These are phyloP conservation scores for Trichonephila clavata DNA, from an alignment of 1,140 invertebrate genomes.

Conservation along the genomic window DNA sequence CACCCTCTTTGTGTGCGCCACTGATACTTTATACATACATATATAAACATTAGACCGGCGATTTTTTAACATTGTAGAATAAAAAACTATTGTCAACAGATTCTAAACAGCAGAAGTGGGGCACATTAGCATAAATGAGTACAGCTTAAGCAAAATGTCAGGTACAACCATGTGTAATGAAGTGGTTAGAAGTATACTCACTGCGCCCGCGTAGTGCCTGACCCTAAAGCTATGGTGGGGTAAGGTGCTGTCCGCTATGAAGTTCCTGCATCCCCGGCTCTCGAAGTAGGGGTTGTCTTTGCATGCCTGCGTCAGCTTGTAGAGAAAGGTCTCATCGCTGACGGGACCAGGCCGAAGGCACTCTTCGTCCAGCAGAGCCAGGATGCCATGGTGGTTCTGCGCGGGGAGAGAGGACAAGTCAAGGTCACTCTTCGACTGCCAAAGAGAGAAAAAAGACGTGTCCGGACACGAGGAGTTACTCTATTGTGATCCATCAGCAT, in stretches of 20 bases:
- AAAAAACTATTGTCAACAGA: too few species aligned
- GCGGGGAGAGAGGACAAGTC: not conserved
- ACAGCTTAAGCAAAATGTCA: too few species aligned
- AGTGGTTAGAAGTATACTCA: constrained; percentile 78
- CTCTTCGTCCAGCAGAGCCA: constrained; percentile 88
- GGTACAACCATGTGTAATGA: too few species aligned
- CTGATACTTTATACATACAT: too few species aligned
- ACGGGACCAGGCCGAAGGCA: constrained; percentile 93
- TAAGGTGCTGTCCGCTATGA: constrained; percentile 76
- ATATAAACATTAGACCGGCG: too few species aligned
- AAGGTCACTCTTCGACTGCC: not conserved
- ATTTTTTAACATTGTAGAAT: too few species aligned
- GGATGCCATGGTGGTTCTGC: constrained; percentile 88
- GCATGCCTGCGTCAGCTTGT: constrained; percentile 85
- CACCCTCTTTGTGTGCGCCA: too few species aligned
- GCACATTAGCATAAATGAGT: too few species aligned
- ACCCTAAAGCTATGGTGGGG: constrained; percentile 82
- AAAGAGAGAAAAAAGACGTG: not conserved
- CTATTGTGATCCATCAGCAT: not conserved
- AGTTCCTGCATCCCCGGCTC: constrained; percentile 72
- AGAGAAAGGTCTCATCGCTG: constrained; percentile 90
- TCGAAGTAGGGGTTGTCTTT: constrained; percentile 79
- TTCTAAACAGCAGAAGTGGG: too few species aligned
- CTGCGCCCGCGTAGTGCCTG: constrained; percentile 86
- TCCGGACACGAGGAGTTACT: not conserved